Percentiles rank a stretch among this genome's conserved stretches.
These are phyloP conservation scores for Mycogona germanica DNA, from an alignment of 2,888 invertebrate species.

Conservation along the genomic window DNA sequence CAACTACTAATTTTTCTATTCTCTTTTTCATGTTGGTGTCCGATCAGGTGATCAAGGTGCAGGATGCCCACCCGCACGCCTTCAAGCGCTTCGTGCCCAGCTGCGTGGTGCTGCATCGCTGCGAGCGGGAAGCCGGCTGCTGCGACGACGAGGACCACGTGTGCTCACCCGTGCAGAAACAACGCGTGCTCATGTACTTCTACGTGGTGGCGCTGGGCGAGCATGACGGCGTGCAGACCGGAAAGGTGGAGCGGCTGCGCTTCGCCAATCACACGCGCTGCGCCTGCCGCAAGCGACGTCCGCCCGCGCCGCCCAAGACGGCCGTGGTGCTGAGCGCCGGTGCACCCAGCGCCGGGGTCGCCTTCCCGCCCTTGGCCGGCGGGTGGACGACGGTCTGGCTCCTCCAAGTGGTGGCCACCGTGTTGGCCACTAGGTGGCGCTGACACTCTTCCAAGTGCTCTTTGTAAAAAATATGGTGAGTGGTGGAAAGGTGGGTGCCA, in stretches of 20 bases:
- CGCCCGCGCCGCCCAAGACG: no score
- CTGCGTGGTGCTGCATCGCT: slow-evolving; percentile 33
- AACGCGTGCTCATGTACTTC: slow-evolving; percentile 23
- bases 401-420: no score
- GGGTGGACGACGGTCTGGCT: no score
- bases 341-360: no score
- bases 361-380: no score
- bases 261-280: slow-evolving; percentile 26
- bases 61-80: slow-evolving; percentile 26
- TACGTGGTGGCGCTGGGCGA: slow-evolving; percentile 20
- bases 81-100: slow-evolving; percentile 30
- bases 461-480: no score
- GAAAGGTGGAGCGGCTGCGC: slow-evolving; percentile 22
- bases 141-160: slow-evolving; percentile 28
- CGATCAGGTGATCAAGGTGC: slow-evolving; percentile 29
- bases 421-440: no score
- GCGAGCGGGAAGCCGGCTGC: slow-evolving; percentile 32
- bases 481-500: no score
- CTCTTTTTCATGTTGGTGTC: no score
- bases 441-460: no score
- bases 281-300: slow-evolving; percentile 20
- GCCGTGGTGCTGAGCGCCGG: no score
- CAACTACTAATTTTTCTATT: no score
- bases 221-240: slow-evolving; percentile 7
- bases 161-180: slow-evolving; percentile 27